Base-by-base conservation (phyloP, 1,140 invertebrate species). In the Neoseiulus cucumeris region DNA sequence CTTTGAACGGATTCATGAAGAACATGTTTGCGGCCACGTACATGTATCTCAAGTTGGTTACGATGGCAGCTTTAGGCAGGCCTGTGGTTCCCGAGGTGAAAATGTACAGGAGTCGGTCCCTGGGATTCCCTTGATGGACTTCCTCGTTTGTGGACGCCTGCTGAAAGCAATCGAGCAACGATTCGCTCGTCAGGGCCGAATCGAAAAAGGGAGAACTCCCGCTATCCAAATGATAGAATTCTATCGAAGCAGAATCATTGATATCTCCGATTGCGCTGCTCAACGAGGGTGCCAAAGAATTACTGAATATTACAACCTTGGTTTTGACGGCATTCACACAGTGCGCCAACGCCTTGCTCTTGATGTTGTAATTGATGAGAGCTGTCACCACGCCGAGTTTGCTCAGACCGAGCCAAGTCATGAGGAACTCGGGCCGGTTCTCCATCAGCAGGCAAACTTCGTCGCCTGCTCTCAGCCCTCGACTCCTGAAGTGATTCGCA, bases 31-130 rank as follows among this genome's bases (percentile, higher is more conserved):
- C 80, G 69, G 12, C 81, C 70, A 70, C 80, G 81, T 17, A 80
- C 74, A 59, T 68, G 64, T 77, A 87, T 85, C 85, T 81, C 2
- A 82, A 83, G 68, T 87, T 80, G 7, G 84, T 84, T 66, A 92
- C 85, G 65, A 89, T 82, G 25, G 88, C 89, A 51, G 88, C 87
- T 77, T 94, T 94, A 0, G 91, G 91, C 72, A 92, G 78, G 28
- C 91, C 91, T 25, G 90, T 93, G 22, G 90, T 93, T 12, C 89
- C 91, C 47, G 87, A 91, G 1, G 91, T 94, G 75, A 89, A 93
- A 71, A 92, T 89, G 72, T 89, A 91, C 17, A 87, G 66, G 7
- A 73, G 39, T 33, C 68, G 68, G 67, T 73, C 70, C 33, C 9
- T 59, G 4, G 51, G 25, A 5, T 25, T 25, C 17, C 51, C 51